Evolutionary conservation across 1,140 invertebrate species (phyloP), one percentile per base, ranked within the genome.

Genomic region (Atta cephalotes): DNA sequence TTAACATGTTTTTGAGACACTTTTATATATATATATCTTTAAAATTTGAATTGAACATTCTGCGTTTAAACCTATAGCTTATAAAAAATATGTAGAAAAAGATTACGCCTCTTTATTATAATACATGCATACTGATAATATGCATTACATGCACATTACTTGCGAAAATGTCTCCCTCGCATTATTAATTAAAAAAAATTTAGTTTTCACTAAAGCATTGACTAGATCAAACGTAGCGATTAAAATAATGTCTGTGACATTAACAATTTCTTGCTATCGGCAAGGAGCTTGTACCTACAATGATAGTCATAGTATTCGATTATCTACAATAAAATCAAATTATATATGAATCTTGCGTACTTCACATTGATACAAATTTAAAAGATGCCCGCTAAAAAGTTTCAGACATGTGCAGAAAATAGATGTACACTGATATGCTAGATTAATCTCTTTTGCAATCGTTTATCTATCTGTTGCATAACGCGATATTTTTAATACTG

Each of bases 1-100:
- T 82, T 21, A 82, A 82, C 56, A 74, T 45, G 28, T 72, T 74
- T 82, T 49, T 82, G 56, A 74, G 58, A 82, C 21, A 31, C 9
- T 31, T 72, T n/a, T 45, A 45, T 81, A 45, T 53, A 63, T 45
- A 16, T 25, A 62, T 74, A 60, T 79, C n/a, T 72, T 28, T 82
- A 25, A 53, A 53, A 80, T 53, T 31, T 53, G n/a, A 80, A 80
- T 74, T 74, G 56, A 62, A 82, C 56, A n/a, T 82, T 45, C 1
- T 49, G 39, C 3, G 16, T 82, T 74, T 82, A 82, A 82, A 74
- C 39, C 25, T 62, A 82, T 49, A 74, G 39, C 25, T 82, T 82
- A 82, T 72, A 82, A 72, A 81, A 81, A 82, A 82, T 60, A 82
- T 62, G 21, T 82, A 28, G 35, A 82, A 81, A 81, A 71, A 58